Conservation (phyloP, 1,140 invertebrate genomes). For the Solenopsis invicta region DNA sequence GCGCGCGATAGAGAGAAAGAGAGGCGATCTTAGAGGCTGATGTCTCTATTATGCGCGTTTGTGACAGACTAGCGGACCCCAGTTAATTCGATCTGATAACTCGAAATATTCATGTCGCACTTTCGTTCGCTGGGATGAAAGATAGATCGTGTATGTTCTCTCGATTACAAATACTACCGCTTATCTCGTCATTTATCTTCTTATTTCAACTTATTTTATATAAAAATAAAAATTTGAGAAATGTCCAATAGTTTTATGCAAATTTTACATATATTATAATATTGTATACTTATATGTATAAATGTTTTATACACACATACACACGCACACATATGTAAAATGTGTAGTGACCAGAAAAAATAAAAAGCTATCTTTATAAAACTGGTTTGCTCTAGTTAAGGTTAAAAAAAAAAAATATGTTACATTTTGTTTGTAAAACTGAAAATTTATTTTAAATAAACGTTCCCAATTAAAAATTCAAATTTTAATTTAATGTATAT, state of each 20-base stretch:
- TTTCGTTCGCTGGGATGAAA: conserved; percentile 14
- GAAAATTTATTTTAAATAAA: no score
- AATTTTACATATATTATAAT: no score
- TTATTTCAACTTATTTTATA: neutral
- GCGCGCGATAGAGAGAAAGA: conserved; percentile 16
- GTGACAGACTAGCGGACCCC: conserved; percentile 29
- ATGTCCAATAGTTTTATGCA: neutral
- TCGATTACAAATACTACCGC: conserved; percentile 20
- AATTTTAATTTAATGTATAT: no score
- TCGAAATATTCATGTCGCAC: conserved; percentile 50
- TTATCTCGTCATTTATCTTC: neutral
- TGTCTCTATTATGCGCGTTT: conserved; percentile 76
- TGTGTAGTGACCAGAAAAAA: no score
- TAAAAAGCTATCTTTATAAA: no score
- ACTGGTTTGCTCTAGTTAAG: no score
- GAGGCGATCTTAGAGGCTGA: conserved; percentile 68
- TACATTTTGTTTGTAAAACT: no score
- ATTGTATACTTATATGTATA: no score
- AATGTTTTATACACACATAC: no score
- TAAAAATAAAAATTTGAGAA: neutral
- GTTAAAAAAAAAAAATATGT: no score
- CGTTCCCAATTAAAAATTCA: no score
- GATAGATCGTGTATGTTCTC: conserved; percentile 19
- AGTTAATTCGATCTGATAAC: conserved; percentile 73
- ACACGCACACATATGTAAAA: no score